Evolutionary conservation across 2,113 vertebrate genomes (phyloP), one percentile per base, ranked within the genome.

Genomic region (Megalops atlanticus): DNA sequence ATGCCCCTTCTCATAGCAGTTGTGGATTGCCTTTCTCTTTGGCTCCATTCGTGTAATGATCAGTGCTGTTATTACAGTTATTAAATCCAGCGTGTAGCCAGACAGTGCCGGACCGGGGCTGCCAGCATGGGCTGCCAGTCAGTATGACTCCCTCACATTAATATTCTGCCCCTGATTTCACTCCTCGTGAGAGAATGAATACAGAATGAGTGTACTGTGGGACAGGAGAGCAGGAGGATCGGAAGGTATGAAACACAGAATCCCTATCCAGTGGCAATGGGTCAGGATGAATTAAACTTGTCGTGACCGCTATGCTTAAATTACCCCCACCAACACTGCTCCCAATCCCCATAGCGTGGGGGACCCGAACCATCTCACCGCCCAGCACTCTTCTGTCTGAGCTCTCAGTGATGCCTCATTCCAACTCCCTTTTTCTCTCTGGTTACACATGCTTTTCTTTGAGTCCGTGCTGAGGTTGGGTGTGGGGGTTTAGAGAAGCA

Each of bases 261-360:
- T 88, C 90, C 84, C 85, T 87, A 90, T 92, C 90, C 86, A 89
- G 82, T 89, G 85, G 87, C 87, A 92, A 91, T 85, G 90, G 86
- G 85, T 92, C 90, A 92, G 64, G 82, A 88, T 91, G 85, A 90
- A 90, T 92, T 89, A 90, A 91, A 87, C 86, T 90, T 83, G 73
- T 83, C 79, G 80, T 35, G 83, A 84, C 82, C 33, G 38, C 82
- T 79, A 24, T 80, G 12, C 43, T 7, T 31, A 35, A 49, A 3
- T 33, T 43, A 49, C 74, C 27, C 74, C 41, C n/a, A 39, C 12
- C 41, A 58, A 24, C n/a, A 24, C 52, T n/a, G 10, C 18, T n/a
- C 40, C 24, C 74, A 76, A 5, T 6, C 21, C 52, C 21, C 12
- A 14, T 18, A n/a, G 24, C 18, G 52, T n/a, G 52, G 6, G 21